A percentile compares a stretch with the other conserved stretches of the same genome.
These are phyloP conservation scores for Drosophila demipolita DNA, from an alignment of 2,888 invertebrate genomes.

Conservation along the genomic window DNA sequence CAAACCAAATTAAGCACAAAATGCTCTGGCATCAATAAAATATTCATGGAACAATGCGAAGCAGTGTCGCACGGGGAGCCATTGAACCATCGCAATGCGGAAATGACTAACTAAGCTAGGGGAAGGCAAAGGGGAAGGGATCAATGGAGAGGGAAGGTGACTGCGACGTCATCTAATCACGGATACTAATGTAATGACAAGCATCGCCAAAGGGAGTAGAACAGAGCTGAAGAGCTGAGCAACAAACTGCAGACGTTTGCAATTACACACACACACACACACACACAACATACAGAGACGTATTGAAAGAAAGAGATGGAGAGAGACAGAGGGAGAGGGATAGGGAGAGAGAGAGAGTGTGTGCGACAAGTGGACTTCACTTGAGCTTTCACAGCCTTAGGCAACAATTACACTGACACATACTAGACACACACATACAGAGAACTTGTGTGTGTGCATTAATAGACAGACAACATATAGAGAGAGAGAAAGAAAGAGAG, in stretches of 20 bases:
- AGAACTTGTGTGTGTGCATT: constrained; percentile 72
- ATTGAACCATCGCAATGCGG: constrained; percentile 41
- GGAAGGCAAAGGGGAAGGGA: not conserved
- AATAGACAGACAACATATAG: constrained; percentile 57
- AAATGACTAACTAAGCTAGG: constrained; percentile 29
- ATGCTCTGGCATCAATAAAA: constrained; percentile 67
- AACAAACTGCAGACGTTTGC: constrained; percentile 75
- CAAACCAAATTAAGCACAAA: constrained; percentile 46
- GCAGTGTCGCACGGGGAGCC: constrained; percentile 50
- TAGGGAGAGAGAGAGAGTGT: constrained; percentile 4
- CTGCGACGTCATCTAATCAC: constrained; percentile 65
- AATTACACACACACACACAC: constrained; percentile 64
- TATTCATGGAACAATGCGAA: constrained; percentile 68
- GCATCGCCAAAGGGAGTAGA: constrained; percentile 41
- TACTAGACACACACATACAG: constrained; percentile 32
- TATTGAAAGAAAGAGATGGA: not conserved
- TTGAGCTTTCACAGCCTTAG: constrained; percentile 56
- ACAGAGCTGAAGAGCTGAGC: constrained; percentile 52
- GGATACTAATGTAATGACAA: constrained; percentile 74
- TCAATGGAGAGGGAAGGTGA: not conserved
- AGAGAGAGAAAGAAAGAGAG: constrained; percentile 40
- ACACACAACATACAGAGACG: constrained; percentile 30
- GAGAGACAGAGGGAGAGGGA: not conserved
- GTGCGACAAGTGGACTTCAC: constrained; percentile 58
- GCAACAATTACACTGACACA: constrained; percentile 52